phyloP scores from a whole-genome alignment of 2,797 vertebrate species.

The Intellagama lesueurii region DNA sequence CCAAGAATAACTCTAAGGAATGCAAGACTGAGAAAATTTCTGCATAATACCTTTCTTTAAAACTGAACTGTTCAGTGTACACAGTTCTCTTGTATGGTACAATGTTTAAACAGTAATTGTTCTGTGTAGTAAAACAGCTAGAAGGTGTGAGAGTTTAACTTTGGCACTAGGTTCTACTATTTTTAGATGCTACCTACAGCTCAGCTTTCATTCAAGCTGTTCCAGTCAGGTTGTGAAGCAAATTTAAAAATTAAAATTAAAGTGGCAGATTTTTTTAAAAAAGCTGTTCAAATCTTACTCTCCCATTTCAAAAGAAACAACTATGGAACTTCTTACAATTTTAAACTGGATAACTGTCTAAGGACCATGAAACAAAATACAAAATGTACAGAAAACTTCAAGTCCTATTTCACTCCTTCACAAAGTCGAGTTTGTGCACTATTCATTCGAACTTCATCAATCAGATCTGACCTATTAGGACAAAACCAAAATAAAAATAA shows the following conservation, averaged over 20 bases:
- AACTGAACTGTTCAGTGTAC: background rate
- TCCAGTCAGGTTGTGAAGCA: background rate
- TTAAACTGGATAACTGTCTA: background rate
- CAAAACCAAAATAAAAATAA: background rate
- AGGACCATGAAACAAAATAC: background rate
- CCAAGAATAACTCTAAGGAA: background rate
- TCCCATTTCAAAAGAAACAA: background rate
- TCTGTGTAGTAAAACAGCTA: background rate
- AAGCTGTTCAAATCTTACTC: background rate
- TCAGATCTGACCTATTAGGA: background rate
- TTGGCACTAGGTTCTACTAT: too few species aligned
- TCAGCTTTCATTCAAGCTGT: background rate
- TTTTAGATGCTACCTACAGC: background rate
- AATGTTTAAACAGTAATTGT: background rate
- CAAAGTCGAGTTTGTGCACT: background rate
- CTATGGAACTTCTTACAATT: background rate
- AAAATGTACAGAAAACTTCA: background rate
- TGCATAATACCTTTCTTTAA: background rate
- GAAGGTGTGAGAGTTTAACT: background rate
- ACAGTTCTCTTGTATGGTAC: background rate
- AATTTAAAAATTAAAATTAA: background rate
- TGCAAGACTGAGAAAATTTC: background rate
- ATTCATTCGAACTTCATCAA: background rate
- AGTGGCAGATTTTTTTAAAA: background rate
- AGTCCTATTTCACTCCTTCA: background rate